Conservation (phyloP, 1,140 invertebrate genomes). For the Laupala kohalensis region DNA sequence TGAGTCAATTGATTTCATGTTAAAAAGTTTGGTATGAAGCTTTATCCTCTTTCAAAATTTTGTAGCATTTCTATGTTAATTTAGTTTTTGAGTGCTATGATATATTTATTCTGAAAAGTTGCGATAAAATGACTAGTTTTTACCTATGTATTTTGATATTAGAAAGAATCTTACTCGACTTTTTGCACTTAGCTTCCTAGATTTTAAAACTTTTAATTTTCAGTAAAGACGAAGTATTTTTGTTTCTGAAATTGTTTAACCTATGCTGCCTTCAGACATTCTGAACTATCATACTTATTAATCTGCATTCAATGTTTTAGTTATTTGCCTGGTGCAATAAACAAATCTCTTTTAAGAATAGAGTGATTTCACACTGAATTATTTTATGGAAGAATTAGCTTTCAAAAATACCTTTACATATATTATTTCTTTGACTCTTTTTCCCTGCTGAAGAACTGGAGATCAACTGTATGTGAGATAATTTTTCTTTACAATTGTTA, state of each 20-base stretch:
- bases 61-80: background rate
- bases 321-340: too few relatives aligned
- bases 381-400: too few relatives aligned
- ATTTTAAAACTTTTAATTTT: background rate
- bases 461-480: too few relatives aligned
- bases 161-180: background rate
- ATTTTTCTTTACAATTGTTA: background rate
- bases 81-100: background rate
- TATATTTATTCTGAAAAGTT: background rate
- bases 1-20: background rate
- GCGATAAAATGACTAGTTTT: background rate
- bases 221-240: background rate
- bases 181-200: background rate
- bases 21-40: background rate
- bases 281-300: too few relatives aligned
- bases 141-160: background rate
- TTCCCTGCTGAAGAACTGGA: too few relatives aligned
- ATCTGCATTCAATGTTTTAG: too few relatives aligned
- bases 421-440: too few relatives aligned
- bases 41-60: background rate
- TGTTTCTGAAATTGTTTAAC: background rate
- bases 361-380: too few relatives aligned
- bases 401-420: too few relatives aligned
- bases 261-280: too few relatives aligned
- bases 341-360: too few relatives aligned